Percentiles rank a stretch among this genome's conserved stretches.
Evolutionary conservation across 1,140 invertebrate species (phyloP).

Genomic region (Periplaneta americana): DNA sequence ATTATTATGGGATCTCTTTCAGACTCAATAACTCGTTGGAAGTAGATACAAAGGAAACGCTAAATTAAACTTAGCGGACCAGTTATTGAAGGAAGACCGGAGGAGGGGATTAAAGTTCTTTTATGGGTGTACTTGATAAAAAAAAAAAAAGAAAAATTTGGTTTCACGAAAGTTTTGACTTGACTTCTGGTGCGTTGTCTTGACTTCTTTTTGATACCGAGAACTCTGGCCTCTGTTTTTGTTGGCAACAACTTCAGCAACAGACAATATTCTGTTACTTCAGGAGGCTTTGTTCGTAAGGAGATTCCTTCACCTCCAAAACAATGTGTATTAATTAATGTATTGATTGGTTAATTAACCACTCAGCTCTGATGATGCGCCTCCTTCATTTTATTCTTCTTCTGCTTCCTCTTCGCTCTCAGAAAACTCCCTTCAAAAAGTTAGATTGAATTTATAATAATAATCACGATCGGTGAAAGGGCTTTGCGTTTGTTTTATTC

Average conservation of each 20-base stretch:
- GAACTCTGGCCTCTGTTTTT: too few species aligned
- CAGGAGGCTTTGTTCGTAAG: not conserved
- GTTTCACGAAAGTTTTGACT: not conserved
- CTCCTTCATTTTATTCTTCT: too few species aligned
- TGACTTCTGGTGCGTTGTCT: not conserved
- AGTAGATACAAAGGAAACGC: not conserved
- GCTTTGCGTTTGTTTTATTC: not conserved
- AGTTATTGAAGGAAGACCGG: not conserved
- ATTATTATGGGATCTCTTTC: not conserved
- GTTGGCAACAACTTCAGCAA: not conserved
- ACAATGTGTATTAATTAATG: conserved; percentile 9
- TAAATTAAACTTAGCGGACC: not conserved
- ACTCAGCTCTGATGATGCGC: too few species aligned
- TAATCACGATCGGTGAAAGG: not conserved
- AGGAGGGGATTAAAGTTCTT: not conserved
- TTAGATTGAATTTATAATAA: not conserved
- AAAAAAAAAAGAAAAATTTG: too few species aligned
- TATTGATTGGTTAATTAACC: conserved; percentile 5
- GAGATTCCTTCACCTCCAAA: not conserved
- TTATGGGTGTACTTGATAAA: not conserved
- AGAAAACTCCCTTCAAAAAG: not conserved
- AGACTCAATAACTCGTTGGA: not conserved
- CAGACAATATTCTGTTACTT: not conserved
- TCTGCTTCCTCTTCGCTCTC: not conserved
- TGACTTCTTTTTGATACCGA: not conserved